Conservation (phyloP, 2,888 invertebrate genomes). For the Anoplius nigerrimus region DNA sequence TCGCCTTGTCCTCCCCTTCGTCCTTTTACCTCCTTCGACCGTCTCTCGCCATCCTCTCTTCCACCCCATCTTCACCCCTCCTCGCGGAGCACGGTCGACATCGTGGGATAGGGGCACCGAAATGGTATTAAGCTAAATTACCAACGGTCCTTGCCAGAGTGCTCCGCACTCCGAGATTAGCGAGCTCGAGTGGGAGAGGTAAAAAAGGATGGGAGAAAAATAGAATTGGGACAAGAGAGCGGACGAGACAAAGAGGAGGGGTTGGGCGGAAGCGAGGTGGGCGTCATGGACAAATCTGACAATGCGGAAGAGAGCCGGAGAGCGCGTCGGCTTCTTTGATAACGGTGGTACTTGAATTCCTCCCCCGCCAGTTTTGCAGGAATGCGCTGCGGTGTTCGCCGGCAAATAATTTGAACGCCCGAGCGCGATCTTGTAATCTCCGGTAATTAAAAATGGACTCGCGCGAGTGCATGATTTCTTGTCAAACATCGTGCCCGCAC, state of each 20-base stretch:
- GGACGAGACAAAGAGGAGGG: background rate
- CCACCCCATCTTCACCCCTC: background rate
- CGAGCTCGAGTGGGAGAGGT: slow-evolving; percentile 27
- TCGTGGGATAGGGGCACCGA: slow-evolving; percentile 18
- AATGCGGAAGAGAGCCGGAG: no score
- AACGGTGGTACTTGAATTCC: no score
- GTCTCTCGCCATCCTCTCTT: no score
- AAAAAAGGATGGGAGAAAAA: slow-evolving; percentile 23
- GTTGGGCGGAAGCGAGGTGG: background rate
- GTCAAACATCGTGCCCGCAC: no score
- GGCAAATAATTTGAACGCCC: no score
- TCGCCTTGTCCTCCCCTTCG: background rate
- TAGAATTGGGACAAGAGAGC: background rate
- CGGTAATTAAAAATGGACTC: no score
- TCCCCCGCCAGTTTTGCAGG: no score
- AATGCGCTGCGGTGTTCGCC: no score
- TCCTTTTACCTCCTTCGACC: background rate
- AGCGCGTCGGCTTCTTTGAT: no score
- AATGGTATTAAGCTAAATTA: slow-evolving; percentile 60
- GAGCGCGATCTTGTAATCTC: no score
- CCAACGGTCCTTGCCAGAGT: slow-evolving; percentile 31
- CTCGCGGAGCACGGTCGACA: background rate
- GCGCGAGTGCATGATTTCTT: no score
- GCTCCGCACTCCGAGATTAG: slow-evolving; percentile 44
- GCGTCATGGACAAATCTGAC: no score